These are phyloP conservation scores for Polypterus senegalus DNA, from an alignment of 2,113 vertebrate species.

Conservation along the genomic window DNA sequence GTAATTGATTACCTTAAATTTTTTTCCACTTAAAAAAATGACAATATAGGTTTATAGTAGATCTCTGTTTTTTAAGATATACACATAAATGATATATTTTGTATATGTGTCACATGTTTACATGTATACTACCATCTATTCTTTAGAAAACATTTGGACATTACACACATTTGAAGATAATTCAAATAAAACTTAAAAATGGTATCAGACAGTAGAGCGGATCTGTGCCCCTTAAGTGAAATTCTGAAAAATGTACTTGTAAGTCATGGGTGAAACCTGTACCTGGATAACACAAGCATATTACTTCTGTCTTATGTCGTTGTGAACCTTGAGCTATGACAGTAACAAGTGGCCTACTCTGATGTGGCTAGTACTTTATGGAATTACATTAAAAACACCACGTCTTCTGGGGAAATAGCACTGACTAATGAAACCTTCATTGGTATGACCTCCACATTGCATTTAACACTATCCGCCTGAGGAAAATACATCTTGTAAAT, in stretches of 20 bases:
- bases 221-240: conserved; percentile 26
- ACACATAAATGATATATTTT: too few species aligned
- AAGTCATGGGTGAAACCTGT: conserved; percentile 57
- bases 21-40: too few species aligned
- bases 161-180: not conserved
- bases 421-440: conserved; percentile 38
- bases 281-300: conserved; percentile 51
- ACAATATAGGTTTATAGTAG: too few species aligned
- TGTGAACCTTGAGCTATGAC: conserved; percentile 54
- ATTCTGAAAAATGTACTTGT: conserved; percentile 36
- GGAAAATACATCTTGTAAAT: conserved; percentile 25
- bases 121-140: too few species aligned
- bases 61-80: too few species aligned
- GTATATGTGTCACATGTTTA: too few species aligned
- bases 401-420: conserved; percentile 24
- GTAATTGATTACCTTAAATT: too few species aligned
- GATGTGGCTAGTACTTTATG: conserved; percentile 45
- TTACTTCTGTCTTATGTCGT: conserved; percentile 56
- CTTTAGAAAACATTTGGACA: too few species aligned
- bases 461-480: conserved; percentile 40
- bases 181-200: not conserved
- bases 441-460: conserved; percentile 52
- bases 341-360: conserved; percentile 53
- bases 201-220: not conserved
- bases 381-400: conserved; percentile 41